These are phyloP conservation scores for Salvelinus namaycush DNA, from an alignment of 2,113 vertebrate species.

Conservation along the genomic window DNA sequence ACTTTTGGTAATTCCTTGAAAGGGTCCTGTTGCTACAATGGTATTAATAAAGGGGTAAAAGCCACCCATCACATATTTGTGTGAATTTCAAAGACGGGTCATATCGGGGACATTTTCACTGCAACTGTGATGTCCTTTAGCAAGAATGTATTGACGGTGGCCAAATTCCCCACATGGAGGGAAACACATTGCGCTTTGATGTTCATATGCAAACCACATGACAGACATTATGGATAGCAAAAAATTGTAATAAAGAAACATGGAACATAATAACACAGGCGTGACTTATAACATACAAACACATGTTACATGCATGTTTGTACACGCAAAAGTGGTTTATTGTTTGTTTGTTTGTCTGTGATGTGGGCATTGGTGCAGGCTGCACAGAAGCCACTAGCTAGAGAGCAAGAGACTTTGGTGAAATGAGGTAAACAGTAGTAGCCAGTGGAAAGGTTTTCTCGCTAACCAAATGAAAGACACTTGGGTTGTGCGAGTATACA, in stretches of 20 bases:
- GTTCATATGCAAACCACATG: slow-evolving; percentile 61
- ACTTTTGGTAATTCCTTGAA: no score
- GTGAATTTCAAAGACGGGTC: background rate
- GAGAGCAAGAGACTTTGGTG: background rate
- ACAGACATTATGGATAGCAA: slow-evolving; percentile 43
- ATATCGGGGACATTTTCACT: background rate
- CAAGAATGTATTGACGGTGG: slow-evolving; percentile 22
- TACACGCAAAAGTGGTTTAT: background rate
- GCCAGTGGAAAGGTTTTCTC: no score
- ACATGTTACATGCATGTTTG: slow-evolving; percentile 2
- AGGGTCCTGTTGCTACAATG: no score
- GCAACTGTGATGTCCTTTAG: background rate
- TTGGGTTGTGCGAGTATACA: no score
- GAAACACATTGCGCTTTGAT: slow-evolving; percentile 59
- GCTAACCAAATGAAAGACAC: no score
- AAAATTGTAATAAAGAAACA: slow-evolving; percentile 34
- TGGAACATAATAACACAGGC: slow-evolving; percentile 14
- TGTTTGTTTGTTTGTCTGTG: background rate
- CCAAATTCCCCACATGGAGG: slow-evolving; percentile 57
- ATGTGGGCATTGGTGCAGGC: background rate
- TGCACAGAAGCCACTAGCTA: background rate
- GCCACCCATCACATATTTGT: background rate
- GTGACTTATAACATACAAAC: slow-evolving; percentile 31
- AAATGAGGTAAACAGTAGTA: no score
- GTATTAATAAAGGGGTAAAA: background rate